Base-by-base conservation (phyloP, 1,140 invertebrate species). In the Sarcophaga peregrina region DNA sequence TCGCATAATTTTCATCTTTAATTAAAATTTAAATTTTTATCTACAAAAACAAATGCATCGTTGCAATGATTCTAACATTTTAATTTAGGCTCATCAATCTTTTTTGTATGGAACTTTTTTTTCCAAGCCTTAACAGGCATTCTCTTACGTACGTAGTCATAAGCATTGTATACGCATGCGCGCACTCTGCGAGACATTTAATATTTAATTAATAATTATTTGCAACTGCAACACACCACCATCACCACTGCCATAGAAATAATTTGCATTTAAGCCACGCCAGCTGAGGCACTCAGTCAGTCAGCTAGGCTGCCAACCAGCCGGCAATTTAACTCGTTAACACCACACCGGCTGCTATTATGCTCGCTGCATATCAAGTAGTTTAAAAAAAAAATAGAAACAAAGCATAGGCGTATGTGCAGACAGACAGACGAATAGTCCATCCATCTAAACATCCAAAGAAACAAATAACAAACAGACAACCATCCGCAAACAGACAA, bases 151-250 rank as follows among this genome's bases (percentile, higher is more conserved):
- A 68, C 20, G 62, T 9, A 68, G 17, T 68, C n/a, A 62, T 37
- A 37, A 37, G 1, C 25, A 37, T 17, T n/a, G 54, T 58, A 15
- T 58, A 58, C 54, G 52, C 54, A 58, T 58, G 54, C 54, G 54
- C 54, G 54, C 54, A 58, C 54, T 58, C 13, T 68, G 62, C 7
- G 20, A 68, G n/a, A n/a, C 62, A 68, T 68, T 25, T 68, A 68
- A 68, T 68, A 68, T 68, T 68, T 68, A 68, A 68, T 68, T 68
- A 68, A 68, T 68, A 68, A 68, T 68, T 68, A 68, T 68, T 68
- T 68, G 62, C 62, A 68, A 68, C 62, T 68, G 62, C 62, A 17
- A 7, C 17, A 13, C 15, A 58, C 54, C 13, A 58, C 54, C 54
- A 58, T 1, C 13, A n/a, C 1, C 13, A 58, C 54, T n/a, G 13